These are phyloP conservation scores for Trissolcus basalis DNA, from an alignment of 1,140 invertebrate species.

Conservation along the genomic window DNA sequence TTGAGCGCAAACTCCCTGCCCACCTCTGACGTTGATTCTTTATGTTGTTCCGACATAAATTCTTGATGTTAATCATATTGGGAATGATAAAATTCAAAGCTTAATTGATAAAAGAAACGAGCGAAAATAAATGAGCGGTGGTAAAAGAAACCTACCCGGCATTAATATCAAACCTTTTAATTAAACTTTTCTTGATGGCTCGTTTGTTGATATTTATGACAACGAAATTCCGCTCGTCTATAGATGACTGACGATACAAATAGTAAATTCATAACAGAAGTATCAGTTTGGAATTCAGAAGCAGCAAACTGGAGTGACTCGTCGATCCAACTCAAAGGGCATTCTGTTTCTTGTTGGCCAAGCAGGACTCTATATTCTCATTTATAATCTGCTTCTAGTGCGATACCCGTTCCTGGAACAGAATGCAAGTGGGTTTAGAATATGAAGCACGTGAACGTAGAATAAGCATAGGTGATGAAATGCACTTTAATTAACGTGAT, in stretches of 20 bases:
- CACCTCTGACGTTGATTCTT: conserved; percentile 15
- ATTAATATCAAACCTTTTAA: conserved; percentile 3
- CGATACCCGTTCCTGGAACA: too few relatives aligned
- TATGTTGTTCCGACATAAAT: conserved; percentile 8
- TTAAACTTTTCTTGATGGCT: background rate
- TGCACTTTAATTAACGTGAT: conserved; percentile 29
- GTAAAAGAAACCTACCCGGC: too few relatives aligned
- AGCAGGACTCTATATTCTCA: conserved; percentile 15
- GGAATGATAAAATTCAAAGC: background rate
- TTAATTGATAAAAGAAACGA: background rate
- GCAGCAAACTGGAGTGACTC: conserved; percentile 4
- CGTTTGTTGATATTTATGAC: background rate
- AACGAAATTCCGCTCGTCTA: background rate
- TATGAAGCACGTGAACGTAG: conserved; percentile 15
- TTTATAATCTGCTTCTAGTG: too few relatives aligned
- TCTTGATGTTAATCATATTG: background rate
- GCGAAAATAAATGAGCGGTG: too few relatives aligned
- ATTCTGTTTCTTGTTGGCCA: conserved; percentile 19
- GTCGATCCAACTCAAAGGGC: conserved; percentile 15
- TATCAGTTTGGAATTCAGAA: conserved; percentile 14
- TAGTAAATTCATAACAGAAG: conserved; percentile 31
- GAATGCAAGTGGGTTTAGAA: conserved; percentile 19
- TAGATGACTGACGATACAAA: background rate
- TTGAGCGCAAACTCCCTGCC: conserved; percentile 11
- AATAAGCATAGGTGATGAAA: conserved; percentile 6